A percentile compares a stretch with the other conserved stretches of the same genome.
phyloP scores from a whole-genome alignment of 2,797 vertebrate species.

The Masticophis lateralis region DNA sequence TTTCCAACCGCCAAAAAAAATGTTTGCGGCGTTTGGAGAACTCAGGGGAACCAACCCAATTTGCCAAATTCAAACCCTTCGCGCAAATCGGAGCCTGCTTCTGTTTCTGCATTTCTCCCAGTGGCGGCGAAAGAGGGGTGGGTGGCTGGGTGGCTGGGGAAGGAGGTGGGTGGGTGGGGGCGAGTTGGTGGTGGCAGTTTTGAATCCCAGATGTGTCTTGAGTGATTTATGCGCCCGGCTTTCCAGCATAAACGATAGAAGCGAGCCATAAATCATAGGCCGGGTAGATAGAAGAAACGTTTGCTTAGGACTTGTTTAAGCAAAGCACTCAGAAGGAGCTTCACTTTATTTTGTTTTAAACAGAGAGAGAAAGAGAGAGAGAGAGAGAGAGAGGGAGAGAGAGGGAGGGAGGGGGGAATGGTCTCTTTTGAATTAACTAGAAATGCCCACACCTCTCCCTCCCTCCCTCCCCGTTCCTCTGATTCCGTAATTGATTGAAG shows the following conservation, averaged over 20 bases:
- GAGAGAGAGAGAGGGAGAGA: not conserved
- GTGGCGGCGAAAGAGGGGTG: not conserved
- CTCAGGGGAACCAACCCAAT: not conserved
- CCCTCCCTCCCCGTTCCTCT: not conserved
- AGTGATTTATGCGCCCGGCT: conserved; percentile 32
- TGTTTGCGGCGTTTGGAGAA: not conserved
- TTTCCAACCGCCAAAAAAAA: not conserved
- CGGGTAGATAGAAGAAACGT: conserved; percentile 32
- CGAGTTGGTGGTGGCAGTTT: not conserved
- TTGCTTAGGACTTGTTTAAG: conserved; percentile 32
- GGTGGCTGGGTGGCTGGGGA: not conserved
- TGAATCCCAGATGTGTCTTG: not conserved
- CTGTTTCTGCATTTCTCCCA: not conserved
- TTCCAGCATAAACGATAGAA: conserved; percentile 39
- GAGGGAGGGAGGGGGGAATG: conserved; percentile 25
- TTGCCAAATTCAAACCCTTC: not conserved
- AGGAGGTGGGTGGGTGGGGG: no score
- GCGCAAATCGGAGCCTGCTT: not conserved
- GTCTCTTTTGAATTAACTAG: conserved; percentile 48
- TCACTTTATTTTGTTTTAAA: not conserved
- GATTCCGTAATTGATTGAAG: not conserved
- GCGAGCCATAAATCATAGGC: conserved; percentile 45
- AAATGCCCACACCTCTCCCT: not conserved
- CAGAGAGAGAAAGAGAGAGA: not conserved
- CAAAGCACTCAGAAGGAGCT: conserved; percentile 38